Base-by-base conservation (phyloP, 2,797 vertebrate genomes). In the Phrynocephalus guinanensis region DNA sequence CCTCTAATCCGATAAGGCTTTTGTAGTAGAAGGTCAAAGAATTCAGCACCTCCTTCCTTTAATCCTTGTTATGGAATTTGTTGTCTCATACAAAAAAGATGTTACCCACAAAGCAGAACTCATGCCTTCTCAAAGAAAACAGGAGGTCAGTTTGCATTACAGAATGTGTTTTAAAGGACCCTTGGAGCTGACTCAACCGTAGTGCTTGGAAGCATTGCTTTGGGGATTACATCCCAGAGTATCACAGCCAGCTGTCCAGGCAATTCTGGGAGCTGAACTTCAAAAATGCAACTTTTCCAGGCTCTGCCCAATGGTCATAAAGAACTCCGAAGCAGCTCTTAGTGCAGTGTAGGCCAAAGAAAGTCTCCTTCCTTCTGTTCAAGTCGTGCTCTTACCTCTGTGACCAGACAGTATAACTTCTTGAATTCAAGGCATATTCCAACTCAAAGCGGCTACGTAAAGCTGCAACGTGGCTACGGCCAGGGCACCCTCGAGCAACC, bases 401-500 rank as follows among this genome's bases (percentile, higher is more conserved):
- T 2, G 97, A 94, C 96, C 98, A 98, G 90, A 92, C 96, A 0
- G 97, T 95, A 0, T 96, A 97, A 3, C 98, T 97, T 0, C 97
- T 97, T 0, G 98, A 95, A n/a, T 98, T 99, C 76, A 99, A 91
- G 9, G 98, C 98, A 0, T 98, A 98, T 88, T 99, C 98, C 67
- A 99, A 90, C 91, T 99, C 98, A 24, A 99, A 99, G 0, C 98
- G 98, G 0, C 97, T 98, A 6, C 98, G 96, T 28, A 99, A 95
- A 0, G 98, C 98, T 0, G 98, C 98, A 9, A 99, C 98, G 0
- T 98, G 98, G 89, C 98, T 99, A 56, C 98, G 97, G 1, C 98
- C 97, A 0, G 98, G 98, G 0, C 98, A 97, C 0, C 97, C 97
- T 0, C 97, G 96, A 0, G 95, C 96, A 0, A 93, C 93, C 66